A percentile compares a stretch with the other conserved stretches of the same genome.
These are phyloP conservation scores for Lycophotia porphyrea DNA, from an alignment of 2,888 invertebrate species.

Conservation along the genomic window DNA sequence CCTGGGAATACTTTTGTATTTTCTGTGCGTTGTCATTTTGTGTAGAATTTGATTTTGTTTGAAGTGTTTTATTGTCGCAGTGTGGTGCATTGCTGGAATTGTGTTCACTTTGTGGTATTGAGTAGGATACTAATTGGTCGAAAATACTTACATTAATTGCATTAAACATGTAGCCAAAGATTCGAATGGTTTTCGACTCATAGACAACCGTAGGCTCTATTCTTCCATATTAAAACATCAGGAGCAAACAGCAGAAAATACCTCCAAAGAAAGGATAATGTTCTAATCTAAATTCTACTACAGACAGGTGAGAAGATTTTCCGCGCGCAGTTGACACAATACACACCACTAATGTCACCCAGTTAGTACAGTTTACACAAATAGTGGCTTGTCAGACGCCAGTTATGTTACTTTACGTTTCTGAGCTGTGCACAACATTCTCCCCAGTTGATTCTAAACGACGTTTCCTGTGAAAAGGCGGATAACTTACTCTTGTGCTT, in stretches of 20 bases:
- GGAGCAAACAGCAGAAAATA: not conserved
- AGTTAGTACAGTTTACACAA: conserved; percentile 52
- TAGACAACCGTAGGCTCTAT: not conserved
- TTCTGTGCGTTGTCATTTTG: conserved; percentile 21
- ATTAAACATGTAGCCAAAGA: not conserved
- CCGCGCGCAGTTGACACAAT: conserved; percentile 20
- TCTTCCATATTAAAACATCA: not conserved
- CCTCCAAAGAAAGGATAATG: conserved; percentile 11
- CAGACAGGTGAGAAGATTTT: conserved; percentile 33
- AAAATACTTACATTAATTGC: not conserved
- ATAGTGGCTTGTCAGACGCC: conserved; percentile 49
- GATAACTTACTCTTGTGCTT: conserved; percentile 48
- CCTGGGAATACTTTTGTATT: conserved; percentile 27
- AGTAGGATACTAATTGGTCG: not conserved
- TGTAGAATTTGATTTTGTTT: conserved; percentile 31
- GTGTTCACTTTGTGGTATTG: conserved; percentile 4
- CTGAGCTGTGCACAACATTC: conserved; percentile 51
- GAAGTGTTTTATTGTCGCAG: conserved; percentile 4
- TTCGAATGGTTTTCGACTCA: not conserved
- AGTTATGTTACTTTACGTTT: conserved; percentile 44
- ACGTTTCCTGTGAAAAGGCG: conserved; percentile 44
- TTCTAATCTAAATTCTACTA: conserved; percentile 32
- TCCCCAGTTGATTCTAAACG: conserved; percentile 55
- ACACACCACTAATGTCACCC: conserved; percentile 37
- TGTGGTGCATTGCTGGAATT: conserved; percentile 3